Conservation (phyloP, 2,888 invertebrate species). For the Oxycera nigricornis region DNA sequence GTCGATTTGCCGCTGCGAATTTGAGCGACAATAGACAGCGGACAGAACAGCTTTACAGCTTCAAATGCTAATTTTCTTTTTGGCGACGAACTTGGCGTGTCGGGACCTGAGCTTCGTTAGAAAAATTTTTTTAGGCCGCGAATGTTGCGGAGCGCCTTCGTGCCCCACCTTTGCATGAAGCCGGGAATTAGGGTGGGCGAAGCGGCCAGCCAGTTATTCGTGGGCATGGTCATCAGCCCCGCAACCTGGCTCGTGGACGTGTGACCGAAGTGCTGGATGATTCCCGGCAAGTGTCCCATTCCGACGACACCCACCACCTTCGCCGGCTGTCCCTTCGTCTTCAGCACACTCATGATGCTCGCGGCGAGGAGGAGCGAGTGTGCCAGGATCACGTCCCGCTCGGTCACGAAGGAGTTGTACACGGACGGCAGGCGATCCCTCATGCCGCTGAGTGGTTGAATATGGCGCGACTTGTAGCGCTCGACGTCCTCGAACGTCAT, state of each 20-base stretch:
- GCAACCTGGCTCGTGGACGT: slow-evolving; percentile 45
- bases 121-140: neutral
- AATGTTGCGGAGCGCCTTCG: neutral
- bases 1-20: neutral
- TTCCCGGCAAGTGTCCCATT: slow-evolving; percentile 87
- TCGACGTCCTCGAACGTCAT: slow-evolving; percentile 81
- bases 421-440: slow-evolving; percentile 85
- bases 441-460: slow-evolving; percentile 73
- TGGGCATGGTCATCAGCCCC: slow-evolving; percentile 45
- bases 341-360: slow-evolving; percentile 48
- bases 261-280: slow-evolving; percentile 46
- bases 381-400: slow-evolving; percentile 86
- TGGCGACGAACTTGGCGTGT: neutral
- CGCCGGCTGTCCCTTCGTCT: slow-evolving; percentile 58
- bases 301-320: slow-evolving; percentile 93
- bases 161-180: neutral
- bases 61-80: neutral
- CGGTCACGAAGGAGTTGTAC: slow-evolving; percentile 86
- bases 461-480: slow-evolving; percentile 73
- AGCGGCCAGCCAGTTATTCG: slow-evolving; percentile 8
- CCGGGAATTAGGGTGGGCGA: neutral
- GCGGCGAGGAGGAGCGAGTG: slow-evolving; percentile 78
- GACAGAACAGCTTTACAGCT: neutral
- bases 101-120: neutral
- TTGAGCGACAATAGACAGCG: neutral